Conservation (phyloP, 2,888 invertebrate genomes). For the Chymomyza caudatula region DNA sequence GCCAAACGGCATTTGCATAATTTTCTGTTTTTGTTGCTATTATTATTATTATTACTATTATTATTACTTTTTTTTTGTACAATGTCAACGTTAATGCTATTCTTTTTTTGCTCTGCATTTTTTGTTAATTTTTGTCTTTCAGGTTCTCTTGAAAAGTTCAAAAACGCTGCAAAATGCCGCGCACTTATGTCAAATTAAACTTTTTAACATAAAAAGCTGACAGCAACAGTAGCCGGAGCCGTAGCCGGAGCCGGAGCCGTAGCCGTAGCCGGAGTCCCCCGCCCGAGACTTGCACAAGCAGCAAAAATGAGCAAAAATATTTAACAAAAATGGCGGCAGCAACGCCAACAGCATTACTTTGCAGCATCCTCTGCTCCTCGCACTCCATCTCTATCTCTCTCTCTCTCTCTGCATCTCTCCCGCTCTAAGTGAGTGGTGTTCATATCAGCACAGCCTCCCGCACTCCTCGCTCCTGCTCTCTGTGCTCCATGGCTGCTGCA, state of each 20-base stretch:
- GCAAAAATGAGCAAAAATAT: slow-evolving; percentile 6
- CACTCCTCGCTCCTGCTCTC: background rate
- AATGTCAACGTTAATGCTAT: background rate
- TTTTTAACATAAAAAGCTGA: slow-evolving; percentile 42
- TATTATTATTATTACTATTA: background rate
- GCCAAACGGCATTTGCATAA: slow-evolving; percentile 67
- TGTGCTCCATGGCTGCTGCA: background rate
- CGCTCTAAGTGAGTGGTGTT: background rate
- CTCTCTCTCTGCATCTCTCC: slow-evolving; percentile 6
- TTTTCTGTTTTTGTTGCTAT: slow-evolving; percentile 36
- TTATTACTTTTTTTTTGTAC: background rate
- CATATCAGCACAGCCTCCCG: background rate
- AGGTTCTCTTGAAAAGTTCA: slow-evolving; percentile 59
- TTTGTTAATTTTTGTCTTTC: slow-evolving; percentile 27
- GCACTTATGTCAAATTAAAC: slow-evolving; percentile 74
- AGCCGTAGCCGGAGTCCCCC: too few species aligned
- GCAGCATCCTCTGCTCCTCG: slow-evolving; percentile 26
- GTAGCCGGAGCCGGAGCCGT: background rate
- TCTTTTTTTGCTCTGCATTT: background rate
- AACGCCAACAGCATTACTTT: slow-evolving; percentile 9
- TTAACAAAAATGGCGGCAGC: slow-evolving; percentile 60
- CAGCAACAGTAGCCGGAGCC: background rate
- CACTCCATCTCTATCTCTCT: background rate
- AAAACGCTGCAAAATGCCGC: slow-evolving; percentile 73
- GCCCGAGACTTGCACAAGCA: too few species aligned